Evolutionary conservation across 64 coral and sea anemone species (phyloP).

Genomic region (Actinia tenebrosa): DNA sequence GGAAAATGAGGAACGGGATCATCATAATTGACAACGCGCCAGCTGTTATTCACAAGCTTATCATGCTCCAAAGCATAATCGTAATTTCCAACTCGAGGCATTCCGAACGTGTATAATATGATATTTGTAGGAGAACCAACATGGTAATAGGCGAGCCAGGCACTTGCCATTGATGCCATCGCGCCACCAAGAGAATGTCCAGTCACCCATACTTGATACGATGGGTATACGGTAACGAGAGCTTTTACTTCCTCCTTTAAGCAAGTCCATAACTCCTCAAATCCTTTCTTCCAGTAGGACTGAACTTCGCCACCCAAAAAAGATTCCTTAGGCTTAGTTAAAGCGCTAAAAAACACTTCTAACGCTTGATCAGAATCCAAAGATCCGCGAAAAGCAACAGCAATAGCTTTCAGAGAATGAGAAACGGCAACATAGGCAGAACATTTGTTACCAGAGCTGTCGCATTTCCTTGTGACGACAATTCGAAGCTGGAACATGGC

Average conservation of each 20-base stretch:
- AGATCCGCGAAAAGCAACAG: slow-evolving; percentile 45
- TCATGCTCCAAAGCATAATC: slow-evolving; percentile 54
- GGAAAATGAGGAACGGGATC: slow-evolving; percentile 55
- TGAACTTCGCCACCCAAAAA: slow-evolving; percentile 38
- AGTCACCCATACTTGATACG: slow-evolving; percentile 53
- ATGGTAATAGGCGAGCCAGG: slow-evolving; percentile 34
- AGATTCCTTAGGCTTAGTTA: neutral
- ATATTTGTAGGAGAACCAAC: slow-evolving; percentile 30
- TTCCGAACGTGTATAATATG: slow-evolving; percentile 64
- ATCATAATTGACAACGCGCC: slow-evolving; percentile 50
- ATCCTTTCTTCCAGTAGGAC: slow-evolving; percentile 28
- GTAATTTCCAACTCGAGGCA: slow-evolving; percentile 65
- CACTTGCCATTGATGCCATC: slow-evolving; percentile 58
- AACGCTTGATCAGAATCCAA: neutral
- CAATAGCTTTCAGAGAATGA: slow-evolving; percentile 15
- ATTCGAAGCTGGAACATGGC: slow-evolving; percentile 20
- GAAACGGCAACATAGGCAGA: slow-evolving; percentile 46
- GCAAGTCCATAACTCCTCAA: slow-evolving; percentile 4
- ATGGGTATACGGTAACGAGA: slow-evolving; percentile 22
- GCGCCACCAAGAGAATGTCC: slow-evolving; percentile 67
- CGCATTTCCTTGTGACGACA: slow-evolving; percentile 27
- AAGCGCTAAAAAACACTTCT: neutral
- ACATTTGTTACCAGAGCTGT: slow-evolving; percentile 23
- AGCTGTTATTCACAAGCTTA: slow-evolving; percentile 46
- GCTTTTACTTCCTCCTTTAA: slow-evolving; percentile 14